phyloP scores from a whole-genome alignment of 2,113 vertebrate genomes.

The Xerus inauris region DNA sequence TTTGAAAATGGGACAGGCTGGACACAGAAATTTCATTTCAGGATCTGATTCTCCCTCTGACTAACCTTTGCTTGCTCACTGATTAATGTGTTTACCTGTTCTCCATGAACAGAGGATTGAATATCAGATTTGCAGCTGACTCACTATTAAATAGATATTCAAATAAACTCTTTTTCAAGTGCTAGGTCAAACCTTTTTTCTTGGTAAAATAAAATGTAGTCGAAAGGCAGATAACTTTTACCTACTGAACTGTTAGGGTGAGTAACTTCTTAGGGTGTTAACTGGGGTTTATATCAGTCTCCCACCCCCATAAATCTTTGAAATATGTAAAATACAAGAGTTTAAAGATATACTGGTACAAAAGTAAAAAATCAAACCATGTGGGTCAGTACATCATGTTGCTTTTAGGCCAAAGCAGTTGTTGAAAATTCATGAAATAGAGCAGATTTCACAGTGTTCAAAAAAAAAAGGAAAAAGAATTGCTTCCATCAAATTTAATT shows the following conservation, averaged over 20 bases:
- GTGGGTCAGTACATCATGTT: neutral
- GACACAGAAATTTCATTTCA: constrained; percentile 35
- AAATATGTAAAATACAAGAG: neutral
- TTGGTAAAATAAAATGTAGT: constrained; percentile 47
- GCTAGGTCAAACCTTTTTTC: constrained; percentile 26
- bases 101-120: constrained; percentile 35
- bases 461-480: neutral
- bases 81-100: constrained; percentile 71
- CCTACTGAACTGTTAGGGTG: neutral
- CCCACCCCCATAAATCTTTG: neutral
- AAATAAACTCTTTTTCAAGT: constrained; percentile 8
- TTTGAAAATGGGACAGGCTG: constrained; percentile 21
- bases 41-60: constrained; percentile 44
- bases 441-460: neutral
- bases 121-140: constrained; percentile 66
- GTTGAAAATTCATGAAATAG: neutral
- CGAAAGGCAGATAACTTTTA: constrained; percentile 26
- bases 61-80: constrained; percentile 62
- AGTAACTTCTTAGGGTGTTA: constrained; percentile 10
- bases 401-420: constrained; percentile 39
- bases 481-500: constrained; percentile 4
- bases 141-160: constrained; percentile 60
- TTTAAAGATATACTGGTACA: neutral
- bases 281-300: neutral
- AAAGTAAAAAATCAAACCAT: neutral